Conservation (phyloP, 2,797 vertebrate species). For the Gymnodraco acuticeps region DNA sequence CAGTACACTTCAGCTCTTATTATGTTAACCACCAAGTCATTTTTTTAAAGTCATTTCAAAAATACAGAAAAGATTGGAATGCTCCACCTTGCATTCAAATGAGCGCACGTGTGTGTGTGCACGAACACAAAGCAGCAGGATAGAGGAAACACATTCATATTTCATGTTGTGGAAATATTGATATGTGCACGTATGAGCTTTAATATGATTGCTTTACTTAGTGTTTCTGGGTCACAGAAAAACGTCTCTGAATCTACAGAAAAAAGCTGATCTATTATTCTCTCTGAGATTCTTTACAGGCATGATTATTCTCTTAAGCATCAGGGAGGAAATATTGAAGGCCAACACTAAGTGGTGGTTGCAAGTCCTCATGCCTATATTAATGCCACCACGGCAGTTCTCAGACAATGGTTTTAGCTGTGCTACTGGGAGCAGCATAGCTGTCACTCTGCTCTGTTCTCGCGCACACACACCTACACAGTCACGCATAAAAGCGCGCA, state of each 20-base stretch:
- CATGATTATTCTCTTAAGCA: slow-evolving; percentile 61
- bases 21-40: slow-evolving; percentile 7
- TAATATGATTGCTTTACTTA: slow-evolving; percentile 41
- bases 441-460: slow-evolving; percentile 36
- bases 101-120: neutral
- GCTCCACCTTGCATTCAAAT: slow-evolving; percentile 38
- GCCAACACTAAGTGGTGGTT: slow-evolving; percentile 49
- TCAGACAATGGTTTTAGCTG: slow-evolving; percentile 45
- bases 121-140: slow-evolving; percentile 1
- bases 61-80: slow-evolving; percentile 16
- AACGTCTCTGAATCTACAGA: slow-evolving; percentile 40
- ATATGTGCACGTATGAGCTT: slow-evolving; percentile 35
- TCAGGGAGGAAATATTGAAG: slow-evolving; percentile 54
- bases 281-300: slow-evolving; percentile 39
- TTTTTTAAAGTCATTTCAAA: neutral
- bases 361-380: slow-evolving; percentile 65
- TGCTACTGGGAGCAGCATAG: slow-evolving; percentile 25
- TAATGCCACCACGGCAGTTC: slow-evolving; percentile 39
- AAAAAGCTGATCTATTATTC: slow-evolving; percentile 55
- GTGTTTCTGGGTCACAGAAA: slow-evolving; percentile 54
- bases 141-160: slow-evolving; percentile 43
- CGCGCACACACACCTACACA: slow-evolving; percentile 12
- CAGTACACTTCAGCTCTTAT: neutral
- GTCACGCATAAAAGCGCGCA: neutral
- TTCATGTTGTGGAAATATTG: slow-evolving; percentile 63